Base-by-base conservation (phyloP, 2,888 invertebrate genomes). In the Laothoe populi region DNA sequence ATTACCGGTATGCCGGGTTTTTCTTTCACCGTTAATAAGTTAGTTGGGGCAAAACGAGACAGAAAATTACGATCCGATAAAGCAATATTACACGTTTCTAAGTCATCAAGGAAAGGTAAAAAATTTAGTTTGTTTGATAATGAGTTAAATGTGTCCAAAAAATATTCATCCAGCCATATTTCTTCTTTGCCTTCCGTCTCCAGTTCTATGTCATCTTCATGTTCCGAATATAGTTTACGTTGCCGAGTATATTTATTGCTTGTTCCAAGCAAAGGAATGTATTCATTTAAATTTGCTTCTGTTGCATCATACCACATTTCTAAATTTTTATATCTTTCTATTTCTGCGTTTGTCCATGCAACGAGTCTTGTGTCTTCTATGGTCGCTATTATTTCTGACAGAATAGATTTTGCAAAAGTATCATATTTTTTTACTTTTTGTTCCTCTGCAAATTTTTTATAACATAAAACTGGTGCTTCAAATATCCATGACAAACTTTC, bases 401-500 rank as follows among this genome's bases (percentile, higher is more conserved):
- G 77, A 66, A 92, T 86, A 5, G 73, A 82, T 78, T 72, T 79
- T n/a, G 82, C 71, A 70, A 73, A 86, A 2, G 44, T 65, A n/a
- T 80, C 63, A 69, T 77, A 82, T 64, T 90, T 90, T 42, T 80
- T 84, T 66, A 72, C 63, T 66, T 61, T 86, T 73, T 86, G 82
- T 11, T 66, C 64, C 53, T 82, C 67, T 10, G 81, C 62, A 67
- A 90, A 74, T 1, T 63, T 65, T 5, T 75, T 64, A 61, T 87
- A 91, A 69, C 84, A 78, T 53, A 94, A 82, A 42, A 95, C 81
- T 38, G 84, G 82, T 0, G 90, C 87, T 66, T 93, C 87, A 68
- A 94, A 93, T 60, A 94, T 66, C 78, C 93, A 93, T 0, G 93
- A 92, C 13, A 95, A 81, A 70, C 94, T 93, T 63, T 91, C 79